Evolutionary conservation across 2,888 invertebrate species (phyloP), one percentile per base, ranked within the genome.

Genomic region (Conops quadrifasciatus): DNA sequence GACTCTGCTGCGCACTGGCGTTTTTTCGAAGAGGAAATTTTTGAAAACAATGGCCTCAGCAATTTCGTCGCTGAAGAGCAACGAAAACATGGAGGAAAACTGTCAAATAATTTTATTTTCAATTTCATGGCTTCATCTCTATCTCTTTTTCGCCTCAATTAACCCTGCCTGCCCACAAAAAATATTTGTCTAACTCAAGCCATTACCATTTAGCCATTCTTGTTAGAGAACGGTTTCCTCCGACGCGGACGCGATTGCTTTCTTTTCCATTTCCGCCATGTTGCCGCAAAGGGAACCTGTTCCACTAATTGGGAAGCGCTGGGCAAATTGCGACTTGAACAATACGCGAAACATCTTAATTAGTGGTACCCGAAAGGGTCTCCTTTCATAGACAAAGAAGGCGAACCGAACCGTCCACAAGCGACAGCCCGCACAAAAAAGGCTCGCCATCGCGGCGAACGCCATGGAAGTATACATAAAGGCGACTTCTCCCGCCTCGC

Each of bases 341-440:
- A 28, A 28, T 60, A 62, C 36, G 62, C 43, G 62, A 62, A 62
- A 62, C 62, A 36, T 62, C 43, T 62, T 62, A 62, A 62, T 62
- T 62, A 62, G 21, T 43, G 62, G 24, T 24, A 26, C 9, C 49
- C 65, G 49, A 15, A 28, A 65, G 24, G 19, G 15, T 24, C 28
- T 49, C 30, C 49, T 65, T 64, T 65, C 26, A 51, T 28, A 19
- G 30, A 0, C 49, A 16, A 13, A 49, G 47, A 13, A 9, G 47
- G n/a, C 62, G 36, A n/a, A 43, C 64, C 15, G 9, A 36, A 36
- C 9, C 4, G 36, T 36, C 5, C 5, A n/a, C 47, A 49, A 24
- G 19, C 19, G 16, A 43, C 13, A 51, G 21, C 65, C 49, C 49
- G 26, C 65, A 28, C 28, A 51, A 16, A 26, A 65, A 65, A 30